Percentiles rank a stretch among this genome's conserved stretches.
Evolutionary conservation across 2,113 vertebrate species (phyloP).

Genomic region (Puntigrus tetrazona): DNA sequence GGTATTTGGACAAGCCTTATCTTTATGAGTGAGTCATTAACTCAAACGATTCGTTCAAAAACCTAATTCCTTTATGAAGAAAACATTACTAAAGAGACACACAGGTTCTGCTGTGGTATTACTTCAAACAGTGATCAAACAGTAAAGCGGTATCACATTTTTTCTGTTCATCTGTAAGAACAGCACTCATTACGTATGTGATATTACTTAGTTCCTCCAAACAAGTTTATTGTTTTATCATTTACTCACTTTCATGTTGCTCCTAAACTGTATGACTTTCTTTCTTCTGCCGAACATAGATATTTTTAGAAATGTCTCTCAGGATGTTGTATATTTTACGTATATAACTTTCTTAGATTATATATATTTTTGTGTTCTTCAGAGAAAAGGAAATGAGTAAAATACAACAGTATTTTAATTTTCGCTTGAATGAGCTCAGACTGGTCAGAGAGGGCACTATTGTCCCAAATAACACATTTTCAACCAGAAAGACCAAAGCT

Average conservation of each 20-base stretch:
- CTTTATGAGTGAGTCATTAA: neutral
- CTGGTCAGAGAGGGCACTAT: conserved; percentile 21
- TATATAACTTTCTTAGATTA: neutral
- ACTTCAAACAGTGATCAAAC: too few species aligned
- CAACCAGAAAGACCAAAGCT: conserved; percentile 9
- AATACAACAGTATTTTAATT: neutral
- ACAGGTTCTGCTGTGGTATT: too few species aligned
- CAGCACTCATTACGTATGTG: neutral
- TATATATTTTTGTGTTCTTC: neutral
- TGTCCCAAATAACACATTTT: conserved; percentile 16
- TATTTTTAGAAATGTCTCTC: neutral
- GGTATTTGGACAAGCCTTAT: too few species aligned
- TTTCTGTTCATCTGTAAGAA: neutral
- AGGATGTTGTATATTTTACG: too few species aligned
- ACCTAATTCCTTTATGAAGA: neutral
- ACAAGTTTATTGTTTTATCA: neutral
- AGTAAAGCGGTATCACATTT: neutral
- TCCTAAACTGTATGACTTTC: neutral
- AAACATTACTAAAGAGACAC: too few species aligned
- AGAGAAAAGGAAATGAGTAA: neutral
- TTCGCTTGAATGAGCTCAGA: neutral
- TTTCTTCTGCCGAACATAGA: neutral
- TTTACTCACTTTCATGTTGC: neutral
- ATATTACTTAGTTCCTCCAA: neutral
- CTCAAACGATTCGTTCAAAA: neutral